phyloP scores from a whole-genome alignment of 2,113 vertebrate species.

The Cacatua alba region DNA sequence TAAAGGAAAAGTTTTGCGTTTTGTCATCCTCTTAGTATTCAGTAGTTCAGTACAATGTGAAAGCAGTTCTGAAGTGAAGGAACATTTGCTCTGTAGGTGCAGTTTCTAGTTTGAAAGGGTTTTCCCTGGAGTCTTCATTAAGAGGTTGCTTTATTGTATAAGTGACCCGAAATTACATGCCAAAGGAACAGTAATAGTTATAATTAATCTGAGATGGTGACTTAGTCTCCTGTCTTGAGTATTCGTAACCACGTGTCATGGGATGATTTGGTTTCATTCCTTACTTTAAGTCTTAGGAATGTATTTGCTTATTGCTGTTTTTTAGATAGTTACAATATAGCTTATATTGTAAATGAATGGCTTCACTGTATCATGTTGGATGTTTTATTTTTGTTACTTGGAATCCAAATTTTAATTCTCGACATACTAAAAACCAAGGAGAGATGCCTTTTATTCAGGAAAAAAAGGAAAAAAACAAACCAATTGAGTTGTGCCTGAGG shows the following conservation, averaged over 20 bases:
- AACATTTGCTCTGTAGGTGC: background rate
- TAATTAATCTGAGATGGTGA: background rate
- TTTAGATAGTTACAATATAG: background rate
- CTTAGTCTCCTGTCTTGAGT: background rate
- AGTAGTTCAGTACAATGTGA: background rate
- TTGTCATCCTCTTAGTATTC: background rate
- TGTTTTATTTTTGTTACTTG: background rate
- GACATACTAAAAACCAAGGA: background rate
- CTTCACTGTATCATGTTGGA: rapidly evolving
- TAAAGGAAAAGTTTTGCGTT: background rate
- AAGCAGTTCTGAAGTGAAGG: background rate
- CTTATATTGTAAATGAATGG: background rate
- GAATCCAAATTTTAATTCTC: background rate
- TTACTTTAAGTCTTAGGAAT: background rate
- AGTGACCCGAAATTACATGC: background rate
- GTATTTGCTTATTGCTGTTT: background rate
- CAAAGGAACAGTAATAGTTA: background rate
- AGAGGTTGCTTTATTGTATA: background rate
- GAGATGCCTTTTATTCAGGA: background rate
- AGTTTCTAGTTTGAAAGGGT: background rate
- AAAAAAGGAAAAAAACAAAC: no score
- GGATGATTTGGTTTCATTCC: background rate
- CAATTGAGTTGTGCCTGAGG: background rate
- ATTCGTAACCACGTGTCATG: background rate
- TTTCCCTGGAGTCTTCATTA: background rate